phyloP scores from a whole-genome alignment of 2,113 vertebrate species.

The Perccottus glenii region DNA sequence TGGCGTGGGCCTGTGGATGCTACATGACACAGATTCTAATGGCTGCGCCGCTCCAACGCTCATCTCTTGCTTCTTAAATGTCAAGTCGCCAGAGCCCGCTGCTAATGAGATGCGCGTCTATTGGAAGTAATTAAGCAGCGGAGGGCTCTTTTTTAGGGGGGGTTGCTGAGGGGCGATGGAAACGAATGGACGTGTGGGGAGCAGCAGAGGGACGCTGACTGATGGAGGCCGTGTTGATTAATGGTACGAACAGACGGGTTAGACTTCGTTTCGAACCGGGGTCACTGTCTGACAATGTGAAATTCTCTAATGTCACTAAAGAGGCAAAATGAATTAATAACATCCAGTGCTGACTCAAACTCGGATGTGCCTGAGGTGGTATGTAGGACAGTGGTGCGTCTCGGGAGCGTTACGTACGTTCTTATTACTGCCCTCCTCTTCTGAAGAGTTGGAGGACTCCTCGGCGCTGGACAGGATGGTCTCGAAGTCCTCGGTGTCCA shows the following conservation, averaged over 20 bases:
- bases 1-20: slow-evolving; percentile 12
- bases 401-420: slow-evolving; percentile 72
- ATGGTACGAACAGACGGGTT: slow-evolving; percentile 2
- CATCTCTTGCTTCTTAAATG: slow-evolving; percentile 70
- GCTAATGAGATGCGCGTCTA: slow-evolving; percentile 58
- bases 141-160: slow-evolving; percentile 29
- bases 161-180: slow-evolving; percentile 27
- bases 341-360: not conserved
- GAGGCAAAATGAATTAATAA: slow-evolving; percentile 2
- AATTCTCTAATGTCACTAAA: slow-evolving; percentile 7
- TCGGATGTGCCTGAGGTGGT: not conserved
- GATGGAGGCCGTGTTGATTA: slow-evolving; percentile 32
- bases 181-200: slow-evolving; percentile 17
- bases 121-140: slow-evolving; percentile 58
- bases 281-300: slow-evolving; percentile 5
- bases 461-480: slow-evolving; percentile 90
- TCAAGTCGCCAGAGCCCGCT: slow-evolving; percentile 58
- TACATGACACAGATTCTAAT: slow-evolving; percentile 56
- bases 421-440: slow-evolving; percentile 84
- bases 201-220: slow-evolving; percentile 12
- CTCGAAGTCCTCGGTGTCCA: slow-evolving; percentile 87
- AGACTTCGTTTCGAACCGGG: not conserved
- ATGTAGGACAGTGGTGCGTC: not conserved
- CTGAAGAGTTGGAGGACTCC: slow-evolving; percentile 91
- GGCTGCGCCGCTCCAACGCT: slow-evolving; percentile 26